Conservation (phyloP, 2,113 vertebrate species). For the Acrocephalus arundinaceus region DNA sequence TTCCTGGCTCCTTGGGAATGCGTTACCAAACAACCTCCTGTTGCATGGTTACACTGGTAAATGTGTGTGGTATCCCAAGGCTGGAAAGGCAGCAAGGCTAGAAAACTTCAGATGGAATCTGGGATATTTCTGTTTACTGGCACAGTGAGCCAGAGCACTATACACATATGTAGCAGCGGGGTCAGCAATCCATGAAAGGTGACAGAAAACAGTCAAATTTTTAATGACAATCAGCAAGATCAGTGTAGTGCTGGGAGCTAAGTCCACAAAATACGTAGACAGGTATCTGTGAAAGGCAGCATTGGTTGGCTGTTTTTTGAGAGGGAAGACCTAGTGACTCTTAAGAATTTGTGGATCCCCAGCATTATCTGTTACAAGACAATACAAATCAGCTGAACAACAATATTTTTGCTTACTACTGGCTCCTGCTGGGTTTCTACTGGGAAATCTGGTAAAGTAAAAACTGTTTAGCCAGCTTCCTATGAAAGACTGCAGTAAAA, state of each 20-base stretch:
- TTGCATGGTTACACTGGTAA: background rate
- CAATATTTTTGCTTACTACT: background rate
- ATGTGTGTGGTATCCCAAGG: background rate
- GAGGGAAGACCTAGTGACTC: background rate
- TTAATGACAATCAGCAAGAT: background rate
- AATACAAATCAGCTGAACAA: background rate
- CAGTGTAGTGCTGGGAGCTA: background rate
- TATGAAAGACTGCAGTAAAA: background rate
- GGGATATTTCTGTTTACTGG: background rate
- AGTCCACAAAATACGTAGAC: background rate
- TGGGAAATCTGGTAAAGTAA: background rate
- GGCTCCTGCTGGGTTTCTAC: background rate
- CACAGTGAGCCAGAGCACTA: background rate
- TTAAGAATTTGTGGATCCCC: background rate
- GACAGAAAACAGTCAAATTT: background rate
- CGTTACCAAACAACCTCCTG: background rate
- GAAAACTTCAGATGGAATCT: background rate
- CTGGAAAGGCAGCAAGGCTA: background rate
- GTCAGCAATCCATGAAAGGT: background rate
- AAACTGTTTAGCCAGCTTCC: background rate
- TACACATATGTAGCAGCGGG: fast-evolving
- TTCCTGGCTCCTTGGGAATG: background rate
- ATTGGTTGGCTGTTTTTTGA: background rate
- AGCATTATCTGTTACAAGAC: background rate
- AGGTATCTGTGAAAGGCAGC: background rate